Base-by-base conservation (phyloP, 2,797 vertebrate genomes). In the Clarias fuscus region DNA sequence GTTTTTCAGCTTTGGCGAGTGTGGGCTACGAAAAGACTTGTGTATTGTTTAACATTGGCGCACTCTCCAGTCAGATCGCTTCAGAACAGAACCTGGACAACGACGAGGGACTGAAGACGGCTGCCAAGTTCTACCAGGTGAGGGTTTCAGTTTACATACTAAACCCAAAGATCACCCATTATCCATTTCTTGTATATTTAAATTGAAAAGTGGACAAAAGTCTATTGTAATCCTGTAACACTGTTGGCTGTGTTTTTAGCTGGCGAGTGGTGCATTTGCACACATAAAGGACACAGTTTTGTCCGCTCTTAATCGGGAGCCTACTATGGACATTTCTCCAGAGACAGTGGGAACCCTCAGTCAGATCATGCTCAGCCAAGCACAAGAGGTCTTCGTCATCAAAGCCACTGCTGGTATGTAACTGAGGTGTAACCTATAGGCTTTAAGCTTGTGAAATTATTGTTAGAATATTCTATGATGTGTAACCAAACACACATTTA, bases 281-380 rank as follows among this genome's bases (percentile, higher is more conserved):
- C 97, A 99, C 91, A 99, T 99, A 90, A 99, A 99, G 93, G 98
- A 99, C 93, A 99, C 98, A 0, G 98, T 99, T 88, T 93, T 99
- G 91, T 97, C 98, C 62, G 96, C 98, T 1, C 95, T 99, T 92
- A 99, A 94, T 93, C 95, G 97, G 80, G 98, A 99, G 86, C 98
- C 98, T 88, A 99, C 98, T 56, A 97, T 99, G 95, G 98, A 99
- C 94, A 97, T 99, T 92, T 97, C 98, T 90, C 98, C 98, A 0
- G 98, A 99, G 90, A 99, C 98, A 1, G 97, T 95, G 82, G 97
- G 98, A 80, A 97, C 97, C 40, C 96, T 99, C 88, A 98, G 97
- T 92, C 94, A 96, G 87, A 99, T 99, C 91, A 99, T 99, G 98
- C 93, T 99, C 94, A 98, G 98, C 85, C 98, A 99, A 94, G 98